phyloP scores from a whole-genome alignment of 1,140 invertebrate species.

The Drosophila mayri region DNA sequence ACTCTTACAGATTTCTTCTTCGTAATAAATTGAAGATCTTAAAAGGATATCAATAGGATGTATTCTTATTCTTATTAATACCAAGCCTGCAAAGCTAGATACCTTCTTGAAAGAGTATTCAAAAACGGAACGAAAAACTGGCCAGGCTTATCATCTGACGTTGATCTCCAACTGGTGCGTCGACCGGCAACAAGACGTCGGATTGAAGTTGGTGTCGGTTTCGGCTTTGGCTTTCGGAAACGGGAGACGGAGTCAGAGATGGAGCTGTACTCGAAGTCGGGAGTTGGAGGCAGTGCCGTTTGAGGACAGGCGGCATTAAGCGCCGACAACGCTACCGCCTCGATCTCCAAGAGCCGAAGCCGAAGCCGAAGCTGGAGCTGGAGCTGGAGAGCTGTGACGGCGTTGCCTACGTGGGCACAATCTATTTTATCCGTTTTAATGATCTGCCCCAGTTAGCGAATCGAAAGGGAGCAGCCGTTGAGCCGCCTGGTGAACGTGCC shows the following conservation, averaged over 20 bases:
- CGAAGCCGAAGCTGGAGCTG: not conserved
- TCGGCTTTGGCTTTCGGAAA: conserved; percentile 15
- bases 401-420: conserved; percentile 76
- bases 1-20: not conserved
- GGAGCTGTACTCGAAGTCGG: conserved; percentile 30
- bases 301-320: conserved; percentile 74
- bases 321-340: conserved; percentile 65
- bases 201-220: conserved; percentile 48
- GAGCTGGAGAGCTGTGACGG: conserved; percentile 31
- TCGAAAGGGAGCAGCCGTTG: conserved; percentile 72
- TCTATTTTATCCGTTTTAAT: conserved; percentile 83
- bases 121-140: conserved; percentile 35
- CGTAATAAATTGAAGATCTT: not conserved
- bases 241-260: conserved; percentile 11
- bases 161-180: conserved; percentile 69
- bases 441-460: conserved; percentile 81
- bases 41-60: not conserved
- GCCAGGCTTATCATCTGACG: conserved; percentile 71
- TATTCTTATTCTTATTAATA: not conserved
- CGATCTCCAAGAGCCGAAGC: conserved; percentile 9
- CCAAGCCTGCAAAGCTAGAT: not conserved
- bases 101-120: conserved; percentile 17
- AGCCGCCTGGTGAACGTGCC: conserved; percentile 60
- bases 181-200: conserved; percentile 39
- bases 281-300: conserved; percentile 66